Evolutionary conservation across 2,888 invertebrate genomes (phyloP).

Genomic region (Automeris io): DNA sequence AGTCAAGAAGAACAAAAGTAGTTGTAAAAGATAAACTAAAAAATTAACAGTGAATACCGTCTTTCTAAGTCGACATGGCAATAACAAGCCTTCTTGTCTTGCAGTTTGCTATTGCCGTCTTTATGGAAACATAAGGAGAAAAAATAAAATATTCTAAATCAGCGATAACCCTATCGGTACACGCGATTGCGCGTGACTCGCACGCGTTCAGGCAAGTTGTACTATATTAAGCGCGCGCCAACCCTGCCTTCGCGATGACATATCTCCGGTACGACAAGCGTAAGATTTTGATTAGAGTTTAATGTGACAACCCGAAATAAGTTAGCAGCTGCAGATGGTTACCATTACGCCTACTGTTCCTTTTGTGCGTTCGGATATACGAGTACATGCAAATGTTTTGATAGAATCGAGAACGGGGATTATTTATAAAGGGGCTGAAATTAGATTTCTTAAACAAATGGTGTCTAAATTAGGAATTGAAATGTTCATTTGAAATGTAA

Average conservation of each 20-base stretch:
- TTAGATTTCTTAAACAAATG: too few species aligned
- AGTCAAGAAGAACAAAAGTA: too few species aligned
- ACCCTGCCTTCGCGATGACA: constrained; percentile 1
- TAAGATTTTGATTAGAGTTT: constrained; percentile 4
- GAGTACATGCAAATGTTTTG: constrained; percentile 3
- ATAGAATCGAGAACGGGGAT: background rate
- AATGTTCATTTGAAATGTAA: too few species aligned
- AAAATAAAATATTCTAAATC: too few species aligned
- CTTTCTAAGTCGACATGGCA: too few species aligned
- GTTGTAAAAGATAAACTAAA: too few species aligned
- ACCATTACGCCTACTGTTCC: background rate
- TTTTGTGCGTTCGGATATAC: constrained; percentile 1
- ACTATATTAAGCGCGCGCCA: constrained; percentile 14
- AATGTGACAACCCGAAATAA: constrained; percentile 3
- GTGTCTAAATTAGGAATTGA: too few species aligned
- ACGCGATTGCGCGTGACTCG: constrained; percentile 27
- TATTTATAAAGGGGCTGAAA: too few species aligned
- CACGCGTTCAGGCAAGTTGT: constrained; percentile 8
- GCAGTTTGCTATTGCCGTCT: too few species aligned
- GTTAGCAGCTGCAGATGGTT: background rate
- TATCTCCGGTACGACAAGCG: constrained; percentile 4
- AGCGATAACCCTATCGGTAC: constrained; percentile 12
- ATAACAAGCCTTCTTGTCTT: too few species aligned
- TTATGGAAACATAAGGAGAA: too few species aligned
- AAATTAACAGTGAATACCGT: too few species aligned